Percentiles rank a stretch among this genome's conserved stretches.
These are phyloP conservation scores for Latheticus oryzae DNA, from an alignment of 2,888 invertebrate genomes.

Conservation along the genomic window DNA sequence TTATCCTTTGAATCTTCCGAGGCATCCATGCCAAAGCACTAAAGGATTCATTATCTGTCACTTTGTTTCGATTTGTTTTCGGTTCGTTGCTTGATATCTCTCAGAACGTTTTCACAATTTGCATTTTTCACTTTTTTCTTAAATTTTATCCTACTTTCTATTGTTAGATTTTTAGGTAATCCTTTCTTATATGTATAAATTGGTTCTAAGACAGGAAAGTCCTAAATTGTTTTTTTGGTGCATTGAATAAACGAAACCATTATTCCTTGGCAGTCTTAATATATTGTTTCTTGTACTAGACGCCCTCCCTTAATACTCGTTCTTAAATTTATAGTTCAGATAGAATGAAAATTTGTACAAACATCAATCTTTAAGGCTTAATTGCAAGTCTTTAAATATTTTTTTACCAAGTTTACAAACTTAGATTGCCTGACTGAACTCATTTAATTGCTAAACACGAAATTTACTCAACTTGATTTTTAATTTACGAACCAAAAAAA, in stretches of 20 bases:
- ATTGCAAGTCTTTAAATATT: conserved; percentile 3
- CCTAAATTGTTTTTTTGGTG: conserved; percentile 27
- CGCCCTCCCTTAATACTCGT: conserved; percentile 28
- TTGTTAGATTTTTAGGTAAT: conserved; percentile 12
- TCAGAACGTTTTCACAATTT: conserved; percentile 8
- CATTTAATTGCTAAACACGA: conserved; percentile 13
- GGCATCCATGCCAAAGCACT: not conserved
- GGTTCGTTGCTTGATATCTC: conserved; percentile 2
- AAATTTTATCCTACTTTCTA: too few relatives aligned
- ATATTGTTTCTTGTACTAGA: conserved; percentile 31
- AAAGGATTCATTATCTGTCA: conserved; percentile 14
- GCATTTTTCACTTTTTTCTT: conserved; percentile 13
- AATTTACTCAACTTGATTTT: conserved; percentile 10
- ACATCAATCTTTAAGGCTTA: conserved; percentile 22
- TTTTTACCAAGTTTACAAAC: conserved; percentile 2
- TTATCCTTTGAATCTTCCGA: conserved; percentile 1
- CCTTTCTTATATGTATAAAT: conserved; percentile 15
- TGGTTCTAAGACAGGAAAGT: conserved; percentile 6
- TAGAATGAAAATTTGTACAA: conserved; percentile 26
- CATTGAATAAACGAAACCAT: conserved; percentile 34
- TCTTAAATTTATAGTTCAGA: conserved; percentile 24
- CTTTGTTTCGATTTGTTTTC: conserved; percentile 18
- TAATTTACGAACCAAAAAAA: conserved; percentile 5
- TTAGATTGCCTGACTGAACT: conserved; percentile 23
- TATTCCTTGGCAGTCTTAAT: conserved; percentile 32